Conservation (phyloP, 2,888 invertebrate species). For the Tipula vernalis region DNA sequence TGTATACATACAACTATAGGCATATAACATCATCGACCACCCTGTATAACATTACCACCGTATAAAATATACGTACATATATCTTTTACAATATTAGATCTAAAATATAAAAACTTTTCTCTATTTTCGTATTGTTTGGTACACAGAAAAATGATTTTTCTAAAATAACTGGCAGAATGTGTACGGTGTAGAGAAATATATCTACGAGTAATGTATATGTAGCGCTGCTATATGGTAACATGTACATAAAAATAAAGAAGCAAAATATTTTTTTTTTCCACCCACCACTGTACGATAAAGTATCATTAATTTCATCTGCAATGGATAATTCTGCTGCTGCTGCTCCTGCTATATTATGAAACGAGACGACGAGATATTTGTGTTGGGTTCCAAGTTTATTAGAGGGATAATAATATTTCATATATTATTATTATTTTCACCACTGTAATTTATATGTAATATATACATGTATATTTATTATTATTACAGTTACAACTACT, state of each 20-base stretch:
- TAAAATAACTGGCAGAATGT: not conserved
- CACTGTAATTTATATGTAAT: not conserved
- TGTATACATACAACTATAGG: not conserved
- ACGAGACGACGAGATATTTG: not conserved
- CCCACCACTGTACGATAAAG: not conserved
- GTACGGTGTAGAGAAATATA: not conserved
- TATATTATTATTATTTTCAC: slow-evolving; percentile 4
- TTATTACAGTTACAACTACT: not conserved
- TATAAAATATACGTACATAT: not conserved
- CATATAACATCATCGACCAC: not conserved
- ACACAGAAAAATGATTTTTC: not conserved
- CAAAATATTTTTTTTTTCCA: not conserved
- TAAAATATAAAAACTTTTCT: not conserved
- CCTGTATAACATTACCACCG: not conserved
- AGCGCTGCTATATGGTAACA: not conserved
- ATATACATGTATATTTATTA: not conserved
- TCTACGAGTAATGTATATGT: not conserved
- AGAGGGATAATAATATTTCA: slow-evolving; percentile 4
- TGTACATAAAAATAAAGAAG: not conserved
- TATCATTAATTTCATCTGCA: slow-evolving; percentile 4
- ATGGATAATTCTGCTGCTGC: not conserved
- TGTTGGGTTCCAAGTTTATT: not conserved
- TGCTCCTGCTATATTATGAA: not conserved
- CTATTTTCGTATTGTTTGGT: not conserved
- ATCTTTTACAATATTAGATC: not conserved